Base-by-base conservation (phyloP, 2,113 vertebrate genomes). In the Salminus brasiliensis region DNA sequence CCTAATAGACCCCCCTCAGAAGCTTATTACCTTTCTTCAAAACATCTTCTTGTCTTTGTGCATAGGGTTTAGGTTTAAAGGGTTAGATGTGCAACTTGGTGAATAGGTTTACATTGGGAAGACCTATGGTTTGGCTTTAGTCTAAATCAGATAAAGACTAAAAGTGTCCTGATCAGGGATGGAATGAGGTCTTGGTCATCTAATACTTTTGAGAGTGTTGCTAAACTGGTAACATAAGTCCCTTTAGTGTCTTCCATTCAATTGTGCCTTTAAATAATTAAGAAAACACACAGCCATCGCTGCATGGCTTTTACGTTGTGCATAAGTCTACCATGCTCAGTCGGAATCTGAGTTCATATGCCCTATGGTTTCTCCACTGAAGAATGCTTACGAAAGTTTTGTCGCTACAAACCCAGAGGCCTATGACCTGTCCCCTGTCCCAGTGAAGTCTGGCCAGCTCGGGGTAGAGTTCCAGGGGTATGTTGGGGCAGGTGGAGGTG, bases 401-500 rank as follows among this genome's bases (percentile, higher is more conserved):
- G 36, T 47, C 72, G 80, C 80, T 82, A 85, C 67, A 82, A 78
- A 25, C 67, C 45, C 65, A 68, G 34, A 82, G 69, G 55, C 83
- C 76, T 85, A 83, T 66, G 72, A 81, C 66, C 30, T 34, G 29
- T 47, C 59, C 43, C 70, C 13, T 69, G 27, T 59, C 52, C 76
- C n/a, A 72, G 29, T 9, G 71, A 72, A 9, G 67, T 47, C 9
- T 83, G 83, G 78, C 81, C 86, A 68, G 73, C 73, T 60, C 84
- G 81, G 45, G 86, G 85, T 78, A 87, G 86, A 75, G 83, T 72
- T 76, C 85, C 88, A 47, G 88, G 79, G 73, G 65, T 83, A 60
- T 69, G 80, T 43, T 12, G 80, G 25, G 30, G 34, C 29, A 2
- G 70, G 29, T 74, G 83, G 63, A 43, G 81, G 49, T 79, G 71